Percentiles rank a stretch among this genome's conserved stretches.
Conservation (phyloP, 2,888 invertebrate species). For the Tiphia femorata region DNA sequence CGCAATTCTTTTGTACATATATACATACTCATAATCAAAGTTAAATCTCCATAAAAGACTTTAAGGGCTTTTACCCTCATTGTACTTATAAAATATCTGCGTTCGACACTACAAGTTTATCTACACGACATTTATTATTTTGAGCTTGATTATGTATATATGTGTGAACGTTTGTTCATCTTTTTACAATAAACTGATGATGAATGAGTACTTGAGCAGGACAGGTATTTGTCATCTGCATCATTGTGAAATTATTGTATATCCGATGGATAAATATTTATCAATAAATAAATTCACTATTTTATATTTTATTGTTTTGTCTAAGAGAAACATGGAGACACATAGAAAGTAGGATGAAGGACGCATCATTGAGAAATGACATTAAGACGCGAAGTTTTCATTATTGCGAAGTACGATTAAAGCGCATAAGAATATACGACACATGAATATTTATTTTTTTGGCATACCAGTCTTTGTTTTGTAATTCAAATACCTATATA, state of each 20-base stretch:
- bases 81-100: conserved; percentile 37
- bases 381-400: no score
- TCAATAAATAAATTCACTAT: conserved; percentile 57
- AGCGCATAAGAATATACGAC: no score
- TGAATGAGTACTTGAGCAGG: conserved; percentile 44
- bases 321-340: no score
- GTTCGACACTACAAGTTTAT: conserved; percentile 20
- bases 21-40: conserved; percentile 38
- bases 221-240: conserved; percentile 49
- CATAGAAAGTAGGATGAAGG: no score
- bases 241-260: conserved; percentile 51
- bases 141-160: conserved; percentile 50
- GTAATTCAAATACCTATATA: conserved; percentile 84
- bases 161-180: conserved; percentile 35
- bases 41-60: conserved; percentile 24
- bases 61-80: conserved; percentile 18
- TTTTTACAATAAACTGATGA: conserved; percentile 42
- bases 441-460: neutral
- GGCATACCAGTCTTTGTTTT: conserved; percentile 77
- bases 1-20: conserved; percentile 52
- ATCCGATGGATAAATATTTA: conserved; percentile 53
- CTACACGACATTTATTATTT: conserved; percentile 31
- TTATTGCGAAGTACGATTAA: no score
- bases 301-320: conserved; percentile 40
- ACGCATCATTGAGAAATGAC: no score